Evolutionary conservation across 2,888 invertebrate genomes (phyloP), one percentile per base, ranked within the genome.

Genomic region (Oscheius myriophilus): DNA sequence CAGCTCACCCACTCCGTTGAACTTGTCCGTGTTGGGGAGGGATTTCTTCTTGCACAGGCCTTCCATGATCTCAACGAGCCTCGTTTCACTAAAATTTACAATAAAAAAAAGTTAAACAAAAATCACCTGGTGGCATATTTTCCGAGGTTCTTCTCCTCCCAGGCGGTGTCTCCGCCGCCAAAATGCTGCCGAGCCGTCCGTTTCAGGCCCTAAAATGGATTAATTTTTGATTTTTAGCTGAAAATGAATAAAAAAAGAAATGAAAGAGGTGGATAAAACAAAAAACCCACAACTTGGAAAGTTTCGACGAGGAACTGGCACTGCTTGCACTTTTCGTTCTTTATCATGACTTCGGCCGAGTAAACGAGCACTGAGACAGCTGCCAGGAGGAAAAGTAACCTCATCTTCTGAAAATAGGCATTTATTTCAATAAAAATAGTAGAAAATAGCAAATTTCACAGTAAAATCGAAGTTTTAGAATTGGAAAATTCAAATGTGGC

Each of bases 91-190:
- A 80, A n/a, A 46, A 62, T 7, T 4, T 39, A 1, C 43, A 51
- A n/a, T 26, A 54, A 16, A 52, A 59, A 74, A 26, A 52, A 45
- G 18, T 1, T 14, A 26, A 33, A 51, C 2, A 33, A 42, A 23
- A 21, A 11, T 57, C 46, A 86, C 87, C 87, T 94, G 12, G 90
- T 92, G 73, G 92, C 91, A 87, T 95, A 95, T 1, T 91, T 91
- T 61, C 91, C 91, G 63, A 93, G 88, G 80, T 93, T 86, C 84
- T 93, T 92, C 87, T 94, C 93, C 87, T 95, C 95, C 94, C 95
- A 95, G 6, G 93, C 93, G 0, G 94, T 91, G 87, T 95, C 95
- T 0, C 95, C 95, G 3, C 95, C 95, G 82, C 93, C 95, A 88
- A 92, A 94, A 87, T 94, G 93, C 14, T 92, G 93, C 80, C 93